Percentiles rank a stretch among this genome's conserved stretches.
Conservation (phyloP, 1,140 invertebrate genomes). For the Tetragonula clypearis region DNA sequence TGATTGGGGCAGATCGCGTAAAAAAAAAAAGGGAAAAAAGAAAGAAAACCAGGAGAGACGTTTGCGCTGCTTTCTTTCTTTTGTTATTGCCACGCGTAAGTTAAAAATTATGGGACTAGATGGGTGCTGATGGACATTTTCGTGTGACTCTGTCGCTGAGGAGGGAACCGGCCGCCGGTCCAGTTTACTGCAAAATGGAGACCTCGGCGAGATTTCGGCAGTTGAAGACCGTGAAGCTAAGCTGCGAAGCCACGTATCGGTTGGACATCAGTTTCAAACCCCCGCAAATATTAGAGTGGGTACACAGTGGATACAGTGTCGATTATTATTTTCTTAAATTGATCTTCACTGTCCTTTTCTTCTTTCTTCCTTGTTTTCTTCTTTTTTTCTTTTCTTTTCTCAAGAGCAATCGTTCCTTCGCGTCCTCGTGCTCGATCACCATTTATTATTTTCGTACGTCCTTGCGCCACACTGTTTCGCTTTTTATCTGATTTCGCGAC, state of each 20-base stretch:
- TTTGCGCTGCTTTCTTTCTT: background rate
- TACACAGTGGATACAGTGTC: constrained; percentile 66
- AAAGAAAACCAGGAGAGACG: no score
- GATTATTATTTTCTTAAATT: background rate
- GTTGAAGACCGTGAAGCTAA: constrained; percentile 81
- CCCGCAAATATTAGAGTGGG: constrained; percentile 81
- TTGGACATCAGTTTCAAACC: constrained; percentile 83
- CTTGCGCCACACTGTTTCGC: background rate
- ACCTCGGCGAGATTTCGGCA: constrained; percentile 80
- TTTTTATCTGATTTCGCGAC: background rate
- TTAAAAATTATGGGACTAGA: constrained; percentile 72
- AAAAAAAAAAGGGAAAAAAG: no score
- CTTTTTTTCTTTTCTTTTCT: background rate
- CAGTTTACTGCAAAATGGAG: constrained; percentile 83
- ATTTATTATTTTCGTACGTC: background rate
- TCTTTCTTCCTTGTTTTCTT: background rate
- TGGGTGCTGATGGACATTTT: constrained; percentile 80
- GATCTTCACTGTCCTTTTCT: background rate
- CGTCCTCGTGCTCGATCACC: background rate
- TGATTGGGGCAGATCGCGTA: background rate
- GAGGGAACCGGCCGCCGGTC: constrained; percentile 79
- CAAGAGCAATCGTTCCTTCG: background rate
- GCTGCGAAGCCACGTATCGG: constrained; percentile 80
- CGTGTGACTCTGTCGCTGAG: constrained; percentile 80
- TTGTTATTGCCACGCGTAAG: background rate